These are phyloP conservation scores for Pontoporia blainvillei DNA, from an alignment of 2,113 vertebrate species.

Conservation along the genomic window DNA sequence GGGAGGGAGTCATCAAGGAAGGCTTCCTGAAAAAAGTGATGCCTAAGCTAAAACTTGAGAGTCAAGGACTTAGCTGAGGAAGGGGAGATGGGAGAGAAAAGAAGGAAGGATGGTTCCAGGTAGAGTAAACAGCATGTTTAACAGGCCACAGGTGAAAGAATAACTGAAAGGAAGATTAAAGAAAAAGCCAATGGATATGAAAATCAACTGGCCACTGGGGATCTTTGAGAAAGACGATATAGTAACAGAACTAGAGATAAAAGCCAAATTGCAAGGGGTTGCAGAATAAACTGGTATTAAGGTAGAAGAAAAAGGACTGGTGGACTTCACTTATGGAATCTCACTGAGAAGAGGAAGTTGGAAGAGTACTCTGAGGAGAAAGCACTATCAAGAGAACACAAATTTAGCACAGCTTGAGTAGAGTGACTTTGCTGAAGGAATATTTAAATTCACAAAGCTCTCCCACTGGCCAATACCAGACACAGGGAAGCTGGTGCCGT, in stretches of 20 bases:
- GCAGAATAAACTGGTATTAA: background rate
- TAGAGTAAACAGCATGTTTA: background rate
- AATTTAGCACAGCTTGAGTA: background rate
- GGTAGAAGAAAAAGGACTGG: background rate
- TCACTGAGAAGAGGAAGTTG: background rate
- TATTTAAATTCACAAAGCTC: background rate
- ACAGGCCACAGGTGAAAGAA: background rate
- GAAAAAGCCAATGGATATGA: background rate
- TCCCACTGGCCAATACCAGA: background rate
- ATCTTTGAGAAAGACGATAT: background rate
- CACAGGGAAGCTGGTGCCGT: background rate
- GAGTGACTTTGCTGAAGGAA: background rate
- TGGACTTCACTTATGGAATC: background rate
- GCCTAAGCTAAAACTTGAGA: background rate
- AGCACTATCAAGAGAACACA: background rate
- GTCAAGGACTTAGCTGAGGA: background rate
- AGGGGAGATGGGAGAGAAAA: background rate
- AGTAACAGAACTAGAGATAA: background rate
- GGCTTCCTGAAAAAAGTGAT: background rate
- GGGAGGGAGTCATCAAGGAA: background rate
- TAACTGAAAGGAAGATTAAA: background rate
- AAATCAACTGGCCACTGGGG: background rate
- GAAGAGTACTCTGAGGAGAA: background rate
- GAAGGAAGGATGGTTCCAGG: background rate
- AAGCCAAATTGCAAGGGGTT: background rate